These are phyloP conservation scores for Rhagoletis zephyria DNA, from an alignment of 1,140 invertebrate species.

Conservation along the genomic window DNA sequence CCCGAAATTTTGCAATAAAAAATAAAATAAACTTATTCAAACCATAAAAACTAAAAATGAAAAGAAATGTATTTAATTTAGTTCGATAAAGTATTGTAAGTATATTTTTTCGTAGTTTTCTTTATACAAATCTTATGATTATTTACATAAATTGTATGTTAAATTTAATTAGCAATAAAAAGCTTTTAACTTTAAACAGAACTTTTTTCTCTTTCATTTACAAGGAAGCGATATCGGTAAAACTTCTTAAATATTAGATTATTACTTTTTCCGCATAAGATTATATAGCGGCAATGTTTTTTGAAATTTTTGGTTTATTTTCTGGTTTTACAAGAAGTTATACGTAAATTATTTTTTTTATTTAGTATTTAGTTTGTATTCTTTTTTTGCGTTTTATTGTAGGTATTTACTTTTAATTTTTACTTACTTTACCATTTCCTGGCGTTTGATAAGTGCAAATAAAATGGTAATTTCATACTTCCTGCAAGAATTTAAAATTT, in stretches of 20 bases:
- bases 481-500: too few relatives aligned
- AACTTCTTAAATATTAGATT: not conserved
- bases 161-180: not conserved
- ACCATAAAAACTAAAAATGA: not conserved
- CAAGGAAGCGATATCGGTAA: not conserved
- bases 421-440: too few relatives aligned
- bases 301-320: conserved; percentile 2
- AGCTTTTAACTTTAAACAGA: not conserved
- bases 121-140: conserved; percentile 42
- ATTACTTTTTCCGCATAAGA: not conserved
- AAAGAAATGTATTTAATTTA: not conserved
- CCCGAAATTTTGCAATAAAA: too few relatives aligned
- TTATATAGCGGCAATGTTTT: not conserved
- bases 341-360: not conserved
- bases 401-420: too few relatives aligned
- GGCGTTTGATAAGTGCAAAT: too few relatives aligned
- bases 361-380: not conserved
- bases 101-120: conserved; percentile 45
- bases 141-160: conserved; percentile 37
- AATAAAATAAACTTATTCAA: too few relatives aligned
- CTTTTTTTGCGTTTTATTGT: not conserved
- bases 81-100: conserved; percentile 7
- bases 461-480: too few relatives aligned
- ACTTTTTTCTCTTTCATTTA: not conserved
- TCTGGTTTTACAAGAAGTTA: not conserved